A percentile compares a stretch with the other conserved stretches of the same genome.
Evolutionary conservation across 2,797 vertebrate species (phyloP).

Genomic region (Liasis olivaceus): DNA sequence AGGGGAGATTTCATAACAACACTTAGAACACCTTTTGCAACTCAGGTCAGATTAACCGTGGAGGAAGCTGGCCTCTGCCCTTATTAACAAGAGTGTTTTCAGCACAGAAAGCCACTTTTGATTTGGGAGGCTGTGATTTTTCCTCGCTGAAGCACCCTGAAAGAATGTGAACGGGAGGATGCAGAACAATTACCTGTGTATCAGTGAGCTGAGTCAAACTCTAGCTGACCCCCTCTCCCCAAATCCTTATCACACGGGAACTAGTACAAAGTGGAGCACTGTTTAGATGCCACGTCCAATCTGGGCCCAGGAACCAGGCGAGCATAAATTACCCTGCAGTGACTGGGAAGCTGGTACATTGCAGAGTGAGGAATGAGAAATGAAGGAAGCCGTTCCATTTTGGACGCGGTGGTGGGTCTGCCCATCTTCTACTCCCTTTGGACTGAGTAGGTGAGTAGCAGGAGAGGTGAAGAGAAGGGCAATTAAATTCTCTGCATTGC

Average conservation of each 20-base stretch:
- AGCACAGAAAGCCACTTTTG: not conserved
- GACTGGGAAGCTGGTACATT: constrained; percentile 1
- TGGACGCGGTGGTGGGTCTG: not conserved
- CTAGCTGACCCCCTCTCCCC: constrained; percentile 11
- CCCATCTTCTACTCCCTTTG: not conserved
- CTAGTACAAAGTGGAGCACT: constrained; percentile 63
- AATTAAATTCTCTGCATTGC: not conserved
- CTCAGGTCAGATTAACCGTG: not conserved
- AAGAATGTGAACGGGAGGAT: constrained; percentile 51
- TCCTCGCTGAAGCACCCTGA: not conserved
- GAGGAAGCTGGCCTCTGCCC: not conserved
- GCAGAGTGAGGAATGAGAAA: constrained; percentile 16
- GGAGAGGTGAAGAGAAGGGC: not conserved
- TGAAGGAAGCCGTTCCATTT: not conserved
- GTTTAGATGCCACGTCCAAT: constrained; percentile 44
- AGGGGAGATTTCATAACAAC: not conserved
- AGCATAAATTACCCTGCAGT: not conserved
- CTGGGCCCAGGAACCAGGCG: constrained; percentile 16
- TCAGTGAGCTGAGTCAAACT: constrained; percentile 52
- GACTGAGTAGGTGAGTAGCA: no score
- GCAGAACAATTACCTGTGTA: constrained; percentile 55
- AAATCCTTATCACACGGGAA: constrained; percentile 40
- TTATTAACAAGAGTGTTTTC: not conserved
- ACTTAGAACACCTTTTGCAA: not conserved
- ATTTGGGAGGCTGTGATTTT: not conserved